Conservation (phyloP, 2,113 vertebrate species). For the Damaliscus lunatus region DNA sequence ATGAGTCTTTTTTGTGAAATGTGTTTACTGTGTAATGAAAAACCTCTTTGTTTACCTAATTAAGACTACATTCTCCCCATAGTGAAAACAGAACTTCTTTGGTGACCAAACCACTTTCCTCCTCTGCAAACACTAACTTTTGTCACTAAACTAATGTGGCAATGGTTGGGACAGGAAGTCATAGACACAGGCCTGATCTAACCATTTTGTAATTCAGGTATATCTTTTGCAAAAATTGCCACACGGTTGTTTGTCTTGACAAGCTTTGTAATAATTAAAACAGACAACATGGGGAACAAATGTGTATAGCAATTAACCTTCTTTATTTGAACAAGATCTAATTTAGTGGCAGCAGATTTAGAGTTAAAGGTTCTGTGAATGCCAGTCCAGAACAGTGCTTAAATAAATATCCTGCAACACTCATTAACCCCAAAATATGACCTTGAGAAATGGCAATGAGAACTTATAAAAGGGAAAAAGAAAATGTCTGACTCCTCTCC, state of each 20-base stretch:
- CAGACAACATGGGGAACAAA: conserved; percentile 13
- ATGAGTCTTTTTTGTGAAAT: conserved; percentile 83
- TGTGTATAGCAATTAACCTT: conserved; percentile 68
- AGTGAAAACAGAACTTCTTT: conserved; percentile 62
- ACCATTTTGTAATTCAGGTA: neutral
- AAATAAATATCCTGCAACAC: conserved; percentile 34
- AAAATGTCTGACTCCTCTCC: neutral
- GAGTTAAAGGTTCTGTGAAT: conserved; percentile 61
- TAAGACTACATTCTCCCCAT: conserved; percentile 70
- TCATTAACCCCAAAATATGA: neutral
- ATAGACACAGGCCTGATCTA: neutral
- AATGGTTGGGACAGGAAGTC: neutral
- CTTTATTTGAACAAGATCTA: conserved; percentile 74
- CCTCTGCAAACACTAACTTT: conserved; percentile 49
- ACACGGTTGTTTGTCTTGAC: neutral
- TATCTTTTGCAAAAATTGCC: neutral
- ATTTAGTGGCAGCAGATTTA: conserved; percentile 66
- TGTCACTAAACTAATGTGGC: neutral
- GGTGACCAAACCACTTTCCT: conserved; percentile 27
- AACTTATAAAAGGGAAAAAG: neutral
- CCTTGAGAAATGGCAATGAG: neutral
- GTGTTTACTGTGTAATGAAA: conserved; percentile 78
- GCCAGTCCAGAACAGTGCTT: conserved; percentile 34
- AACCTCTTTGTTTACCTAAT: conserved; percentile 80
- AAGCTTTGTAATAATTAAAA: conserved; percentile 47